These are phyloP conservation scores for Mesaphorura yosii DNA, from an alignment of 1,140 invertebrate species.

Conservation along the genomic window DNA sequence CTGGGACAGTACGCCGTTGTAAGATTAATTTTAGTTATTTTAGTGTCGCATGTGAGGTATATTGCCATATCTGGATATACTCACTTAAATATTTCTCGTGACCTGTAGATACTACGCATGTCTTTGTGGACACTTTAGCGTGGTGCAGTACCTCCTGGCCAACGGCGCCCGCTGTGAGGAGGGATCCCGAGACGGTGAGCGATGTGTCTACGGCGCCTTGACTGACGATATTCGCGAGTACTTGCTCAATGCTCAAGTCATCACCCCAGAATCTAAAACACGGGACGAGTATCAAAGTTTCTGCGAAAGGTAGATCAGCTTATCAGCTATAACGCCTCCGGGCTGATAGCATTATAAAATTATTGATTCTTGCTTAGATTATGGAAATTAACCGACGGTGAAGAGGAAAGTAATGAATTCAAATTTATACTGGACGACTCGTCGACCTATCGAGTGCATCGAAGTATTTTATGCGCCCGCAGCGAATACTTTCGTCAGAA, in stretches of 20 bases:
- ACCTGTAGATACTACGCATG: slow-evolving; percentile 47
- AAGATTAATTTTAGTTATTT: too few species aligned
- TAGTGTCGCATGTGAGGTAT: too few species aligned
- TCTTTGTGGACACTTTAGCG: slow-evolving; percentile 43
- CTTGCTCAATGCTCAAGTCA: slow-evolving; percentile 40
- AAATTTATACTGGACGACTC: too few species aligned
- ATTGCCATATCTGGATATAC: neutral
- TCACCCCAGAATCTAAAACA: slow-evolving; percentile 40
- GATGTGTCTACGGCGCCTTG: slow-evolving; percentile 47
- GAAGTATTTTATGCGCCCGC: too few species aligned
- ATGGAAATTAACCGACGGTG: too few species aligned
- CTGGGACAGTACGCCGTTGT: too few species aligned
- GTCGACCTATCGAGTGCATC: too few species aligned
- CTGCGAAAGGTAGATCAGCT: slow-evolving; percentile 38
- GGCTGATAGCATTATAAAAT: slow-evolving; percentile 30
- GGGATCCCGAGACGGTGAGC: slow-evolving; percentile 49
- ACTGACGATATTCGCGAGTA: slow-evolving; percentile 42
- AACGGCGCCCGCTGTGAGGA: slow-evolving; percentile 46
- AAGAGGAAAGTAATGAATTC: too few species aligned
- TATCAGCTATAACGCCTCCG: neutral
- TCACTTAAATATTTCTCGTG: neutral
- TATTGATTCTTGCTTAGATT: too few species aligned
- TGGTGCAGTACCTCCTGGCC: slow-evolving; percentile 43
- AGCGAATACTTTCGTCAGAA: too few species aligned
- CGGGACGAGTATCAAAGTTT: slow-evolving; percentile 45